These are phyloP conservation scores for Crotalus viridis DNA, from an alignment of 2,113 vertebrate genomes.

Conservation along the genomic window DNA sequence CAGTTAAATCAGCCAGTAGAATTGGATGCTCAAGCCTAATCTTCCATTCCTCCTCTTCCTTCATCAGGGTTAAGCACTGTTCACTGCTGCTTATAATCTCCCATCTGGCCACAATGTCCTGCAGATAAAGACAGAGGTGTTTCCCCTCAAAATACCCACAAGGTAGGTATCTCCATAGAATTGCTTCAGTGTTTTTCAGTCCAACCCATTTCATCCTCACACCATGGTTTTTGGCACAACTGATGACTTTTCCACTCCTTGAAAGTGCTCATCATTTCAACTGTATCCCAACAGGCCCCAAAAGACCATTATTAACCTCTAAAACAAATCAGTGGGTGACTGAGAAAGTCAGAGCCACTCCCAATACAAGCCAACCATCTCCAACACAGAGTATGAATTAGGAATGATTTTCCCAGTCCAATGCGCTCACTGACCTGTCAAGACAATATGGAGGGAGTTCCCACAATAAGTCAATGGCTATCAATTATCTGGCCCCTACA, in stretches of 20 bases:
- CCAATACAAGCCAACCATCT: background rate
- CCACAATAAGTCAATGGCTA: background rate
- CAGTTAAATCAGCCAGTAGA: background rate
- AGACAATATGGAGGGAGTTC: background rate
- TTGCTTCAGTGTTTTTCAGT: background rate
- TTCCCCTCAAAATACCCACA: background rate
- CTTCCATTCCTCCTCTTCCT: background rate
- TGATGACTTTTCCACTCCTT: background rate
- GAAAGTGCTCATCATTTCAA: background rate
- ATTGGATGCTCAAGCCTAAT: background rate
- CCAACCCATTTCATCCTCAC: background rate
- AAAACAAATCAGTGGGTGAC: background rate
- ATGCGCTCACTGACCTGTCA: background rate
- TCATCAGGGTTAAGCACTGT: background rate
- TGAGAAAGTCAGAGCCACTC: background rate
- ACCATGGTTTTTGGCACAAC: background rate
- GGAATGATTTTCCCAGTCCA: background rate
- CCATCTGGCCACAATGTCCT: background rate
- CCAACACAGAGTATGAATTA: background rate
- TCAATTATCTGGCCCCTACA: background rate
- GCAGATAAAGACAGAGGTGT: background rate
- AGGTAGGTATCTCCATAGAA: too few species aligned
- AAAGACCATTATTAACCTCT: background rate
- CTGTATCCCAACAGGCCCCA: background rate
- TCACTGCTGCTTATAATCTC: background rate